phyloP scores from a whole-genome alignment of 2,113 vertebrate genomes.

The Gasterosteus aculeatus region DNA sequence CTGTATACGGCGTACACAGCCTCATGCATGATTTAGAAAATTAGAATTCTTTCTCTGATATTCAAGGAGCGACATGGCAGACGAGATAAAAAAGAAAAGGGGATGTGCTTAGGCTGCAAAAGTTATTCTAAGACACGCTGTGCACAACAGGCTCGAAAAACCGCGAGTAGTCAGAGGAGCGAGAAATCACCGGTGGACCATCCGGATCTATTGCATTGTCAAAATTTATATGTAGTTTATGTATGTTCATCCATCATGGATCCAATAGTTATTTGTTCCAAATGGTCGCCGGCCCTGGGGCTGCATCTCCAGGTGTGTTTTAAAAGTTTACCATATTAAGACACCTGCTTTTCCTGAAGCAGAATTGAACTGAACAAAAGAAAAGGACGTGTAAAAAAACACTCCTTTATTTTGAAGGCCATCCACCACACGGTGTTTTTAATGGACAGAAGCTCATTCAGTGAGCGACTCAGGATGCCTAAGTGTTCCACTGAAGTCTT shows the following conservation, averaged over 20 bases:
- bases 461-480: too few species aligned
- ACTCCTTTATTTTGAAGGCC: too few species aligned
- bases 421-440: too few species aligned
- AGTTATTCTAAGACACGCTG: background rate
- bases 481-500: too few species aligned
- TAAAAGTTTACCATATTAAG: too few species aligned
- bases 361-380: too few species aligned
- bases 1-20: slow-evolving; percentile 44
- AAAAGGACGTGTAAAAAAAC: too few species aligned
- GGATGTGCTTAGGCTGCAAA: slow-evolving; percentile 45
- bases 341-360: too few species aligned
- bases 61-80: slow-evolving; percentile 42
- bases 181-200: background rate
- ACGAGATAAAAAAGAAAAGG: slow-evolving; percentile 30
- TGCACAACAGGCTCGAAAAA: background rate
- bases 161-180: slow-evolving; percentile 22
- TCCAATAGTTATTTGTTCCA: background rate
- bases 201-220: background rate
- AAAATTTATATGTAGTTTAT: background rate
- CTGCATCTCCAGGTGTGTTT: too few species aligned
- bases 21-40: slow-evolving; percentile 72
- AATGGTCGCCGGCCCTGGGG: background rate
- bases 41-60: slow-evolving; percentile 49
- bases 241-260: background rate
- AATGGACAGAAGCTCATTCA: too few species aligned